Percentiles rank a stretch among this genome's conserved stretches.
Evolutionary conservation across 2,113 vertebrate genomes (phyloP).

Genomic region (Columba janthina): DNA sequence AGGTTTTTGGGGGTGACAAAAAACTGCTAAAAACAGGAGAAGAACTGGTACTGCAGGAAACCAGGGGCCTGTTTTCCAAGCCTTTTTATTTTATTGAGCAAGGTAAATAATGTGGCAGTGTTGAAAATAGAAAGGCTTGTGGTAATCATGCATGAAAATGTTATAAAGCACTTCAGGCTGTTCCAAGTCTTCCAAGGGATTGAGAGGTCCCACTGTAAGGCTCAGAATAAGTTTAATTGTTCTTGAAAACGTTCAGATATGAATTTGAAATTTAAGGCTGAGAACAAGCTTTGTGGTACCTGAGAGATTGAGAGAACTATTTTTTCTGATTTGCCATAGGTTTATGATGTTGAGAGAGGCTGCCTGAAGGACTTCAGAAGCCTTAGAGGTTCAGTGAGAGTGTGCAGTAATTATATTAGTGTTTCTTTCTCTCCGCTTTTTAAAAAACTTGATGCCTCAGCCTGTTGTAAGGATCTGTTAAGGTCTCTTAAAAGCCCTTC

Average conservation of each 20-base stretch:
- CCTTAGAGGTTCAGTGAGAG: background rate
- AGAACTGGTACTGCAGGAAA: constrained; percentile 48
- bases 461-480: background rate
- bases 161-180: background rate
- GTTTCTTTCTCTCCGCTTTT: background rate
- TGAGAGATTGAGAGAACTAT: background rate
- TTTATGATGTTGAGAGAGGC: background rate
- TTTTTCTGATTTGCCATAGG: background rate
- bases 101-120: constrained; percentile 53
- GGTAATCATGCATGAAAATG: background rate
- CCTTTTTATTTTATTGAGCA: constrained; percentile 47
- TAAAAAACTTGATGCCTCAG: background rate
- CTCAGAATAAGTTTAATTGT: background rate
- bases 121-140: background rate
- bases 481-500: background rate
- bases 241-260: background rate
- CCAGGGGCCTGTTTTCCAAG: constrained; percentile 37
- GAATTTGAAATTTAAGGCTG: background rate
- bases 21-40: constrained; percentile 6
- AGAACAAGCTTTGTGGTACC: background rate
- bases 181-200: background rate
- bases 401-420: background rate
- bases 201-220: background rate
- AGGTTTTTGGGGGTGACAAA: background rate
- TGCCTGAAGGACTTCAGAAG: background rate